These are phyloP conservation scores for Monomorium pharaonis DNA, from an alignment of 1,140 invertebrate genomes.

Conservation along the genomic window DNA sequence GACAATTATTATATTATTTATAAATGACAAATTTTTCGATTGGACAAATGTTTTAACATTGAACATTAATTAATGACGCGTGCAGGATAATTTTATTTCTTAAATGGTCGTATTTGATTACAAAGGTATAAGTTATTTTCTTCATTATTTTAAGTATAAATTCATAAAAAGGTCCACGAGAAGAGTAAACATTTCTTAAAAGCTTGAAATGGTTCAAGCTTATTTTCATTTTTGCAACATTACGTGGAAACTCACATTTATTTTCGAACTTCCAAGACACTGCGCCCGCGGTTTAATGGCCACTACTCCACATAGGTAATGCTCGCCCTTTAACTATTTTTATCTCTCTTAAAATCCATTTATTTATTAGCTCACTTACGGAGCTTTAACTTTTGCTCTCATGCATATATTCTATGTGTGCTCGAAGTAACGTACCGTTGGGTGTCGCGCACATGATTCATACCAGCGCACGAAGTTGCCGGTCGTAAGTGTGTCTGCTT, in stretches of 20 bases:
- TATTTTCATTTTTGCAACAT: neutral
- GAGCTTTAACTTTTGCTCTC: constrained; percentile 47
- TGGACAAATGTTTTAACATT: neutral
- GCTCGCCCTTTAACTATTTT: constrained; percentile 2
- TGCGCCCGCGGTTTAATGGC: neutral
- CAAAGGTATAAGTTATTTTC: neutral
- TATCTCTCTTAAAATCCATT: constrained; percentile 42
- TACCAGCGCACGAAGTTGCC: constrained; percentile 27
- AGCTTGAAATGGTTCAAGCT: neutral
- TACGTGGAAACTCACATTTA: constrained; percentile 33
- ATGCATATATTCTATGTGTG: constrained; percentile 48
- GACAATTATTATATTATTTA: neutral
- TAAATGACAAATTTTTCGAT: neutral
- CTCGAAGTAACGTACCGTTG: constrained; percentile 52
- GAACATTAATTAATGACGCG: neutral
- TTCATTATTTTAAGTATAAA: neutral
- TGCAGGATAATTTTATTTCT: neutral
- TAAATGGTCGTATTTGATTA: neutral
- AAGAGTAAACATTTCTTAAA: neutral
- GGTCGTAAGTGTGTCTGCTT: constrained; percentile 49
- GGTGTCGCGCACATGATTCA: constrained; percentile 61
- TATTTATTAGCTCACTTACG: constrained; percentile 58
- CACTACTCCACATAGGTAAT: neutral
- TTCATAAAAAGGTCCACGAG: neutral
- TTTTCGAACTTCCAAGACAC: constrained; percentile 20